Percentiles rank a stretch among this genome's conserved stretches.
phyloP scores from a whole-genome alignment of 2,113 vertebrate species.

The Sylvilagus bachmani region DNA sequence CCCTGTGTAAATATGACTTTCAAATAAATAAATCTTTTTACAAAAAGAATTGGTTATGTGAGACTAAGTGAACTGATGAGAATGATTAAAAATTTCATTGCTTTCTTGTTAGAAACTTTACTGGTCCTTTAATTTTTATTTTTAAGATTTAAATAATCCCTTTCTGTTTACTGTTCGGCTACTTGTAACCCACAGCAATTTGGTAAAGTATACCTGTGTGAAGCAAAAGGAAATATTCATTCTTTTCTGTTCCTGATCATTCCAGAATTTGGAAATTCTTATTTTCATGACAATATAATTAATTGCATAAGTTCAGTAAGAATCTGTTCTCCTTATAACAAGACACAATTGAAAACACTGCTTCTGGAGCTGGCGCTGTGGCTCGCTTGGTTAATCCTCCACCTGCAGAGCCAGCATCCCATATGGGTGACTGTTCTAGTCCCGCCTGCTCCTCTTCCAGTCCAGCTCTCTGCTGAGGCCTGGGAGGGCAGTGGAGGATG shows the following conservation, averaged over 20 bases:
- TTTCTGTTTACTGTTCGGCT: neutral
- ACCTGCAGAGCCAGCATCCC: too few species aligned
- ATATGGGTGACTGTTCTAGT: too few species aligned
- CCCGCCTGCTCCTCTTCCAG: too few species aligned
- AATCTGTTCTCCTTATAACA: neutral
- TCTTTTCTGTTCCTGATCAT: neutral
- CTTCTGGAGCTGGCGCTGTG: neutral
- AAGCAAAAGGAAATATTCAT: neutral
- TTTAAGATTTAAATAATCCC: neutral
- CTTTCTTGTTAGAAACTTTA: neutral
- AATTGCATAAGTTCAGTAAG: neutral
- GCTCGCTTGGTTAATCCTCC: too few species aligned
- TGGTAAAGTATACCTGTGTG: neutral
- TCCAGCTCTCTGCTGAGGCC: too few species aligned
- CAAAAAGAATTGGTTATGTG: too few species aligned
- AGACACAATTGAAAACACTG: neutral
- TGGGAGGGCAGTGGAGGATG: too few species aligned
- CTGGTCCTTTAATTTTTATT: neutral
- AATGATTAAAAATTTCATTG: neutral
- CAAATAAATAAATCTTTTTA: too few species aligned
- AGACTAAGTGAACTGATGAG: neutral
- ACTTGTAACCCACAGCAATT: neutral
- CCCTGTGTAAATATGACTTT: too few species aligned
- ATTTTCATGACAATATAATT: neutral
- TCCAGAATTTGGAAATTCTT: neutral